Evolutionary conservation across 23 tunicate species (phyloP).

Genomic region (Trididemnum nubilum): DNA sequence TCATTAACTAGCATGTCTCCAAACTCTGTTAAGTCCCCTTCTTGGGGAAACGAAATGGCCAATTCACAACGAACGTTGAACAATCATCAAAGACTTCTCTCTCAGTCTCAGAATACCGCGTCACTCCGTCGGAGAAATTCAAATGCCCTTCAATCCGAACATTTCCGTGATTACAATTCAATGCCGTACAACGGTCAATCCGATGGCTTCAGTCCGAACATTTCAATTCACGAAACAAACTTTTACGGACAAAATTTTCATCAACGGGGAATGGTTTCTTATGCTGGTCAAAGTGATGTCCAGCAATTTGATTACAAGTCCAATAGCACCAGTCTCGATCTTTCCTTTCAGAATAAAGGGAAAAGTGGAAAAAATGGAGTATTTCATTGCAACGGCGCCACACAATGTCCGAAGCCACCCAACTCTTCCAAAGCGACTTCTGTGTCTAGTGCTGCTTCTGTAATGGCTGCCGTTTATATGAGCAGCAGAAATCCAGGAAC

Average conservation of each 20-base stretch:
- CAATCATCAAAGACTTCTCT: background rate
- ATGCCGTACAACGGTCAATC: background rate
- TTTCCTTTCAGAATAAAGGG: slow-evolving; percentile 26
- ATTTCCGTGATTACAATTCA: slow-evolving; percentile 22
- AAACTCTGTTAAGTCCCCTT: background rate
- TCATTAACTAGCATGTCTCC: background rate
- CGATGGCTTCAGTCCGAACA: slow-evolving; percentile 8
- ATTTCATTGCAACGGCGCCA: slow-evolving; percentile 17
- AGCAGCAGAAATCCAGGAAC: background rate
- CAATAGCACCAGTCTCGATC: background rate
- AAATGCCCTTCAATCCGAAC: background rate
- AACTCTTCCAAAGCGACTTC: background rate
- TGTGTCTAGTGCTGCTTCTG: slow-evolving; percentile 11
- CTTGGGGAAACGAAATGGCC: slow-evolving; percentile 8
- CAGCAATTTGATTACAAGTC: background rate
- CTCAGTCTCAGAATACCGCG: slow-evolving; percentile 38
- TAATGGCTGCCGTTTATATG: slow-evolving; percentile 52
- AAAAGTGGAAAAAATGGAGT: slow-evolving; percentile 34
- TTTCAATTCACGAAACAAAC: background rate
- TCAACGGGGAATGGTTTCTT: slow-evolving; percentile 11
- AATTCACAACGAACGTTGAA: slow-evolving; percentile 17
- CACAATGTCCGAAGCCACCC: background rate
- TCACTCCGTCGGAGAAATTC: slow-evolving; percentile 19
- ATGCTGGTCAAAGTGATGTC: background rate
- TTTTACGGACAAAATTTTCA: slow-evolving; percentile 5